Base-by-base conservation (phyloP, 2,113 vertebrate species). In the Limnothrissa miodon region DNA sequence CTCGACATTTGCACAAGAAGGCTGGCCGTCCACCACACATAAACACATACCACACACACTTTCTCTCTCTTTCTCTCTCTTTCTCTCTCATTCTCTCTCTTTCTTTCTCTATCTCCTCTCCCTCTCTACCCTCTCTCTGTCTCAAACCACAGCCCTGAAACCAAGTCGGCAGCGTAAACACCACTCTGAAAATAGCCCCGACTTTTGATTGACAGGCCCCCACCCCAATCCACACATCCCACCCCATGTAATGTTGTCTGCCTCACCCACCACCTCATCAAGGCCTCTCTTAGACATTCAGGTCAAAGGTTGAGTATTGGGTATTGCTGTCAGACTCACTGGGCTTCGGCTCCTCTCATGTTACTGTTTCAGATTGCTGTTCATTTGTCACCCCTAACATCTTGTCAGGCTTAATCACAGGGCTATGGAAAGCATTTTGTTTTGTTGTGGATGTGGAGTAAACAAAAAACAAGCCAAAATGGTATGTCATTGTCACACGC, bases 101-200 rank as follows among this genome's bases (percentile, higher is more conserved):
- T 25, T 1, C 59, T 29, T 25, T 11, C 59, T n/a, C 56, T n/a
- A 21, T n/a, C n/a, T n/a, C n/a, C 56, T n/a, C 56, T n/a, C n/a
- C 8, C 56, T 13, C 19, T 5, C 19, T 23, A 8, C 56, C 56
- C n/a, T n/a, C n/a, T n/a, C n/a, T n/a, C n/a, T n/a, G n/a, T n/a
- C n/a, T n/a, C n/a, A n/a, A n/a, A 25, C 59, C 59, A 33, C 59
- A 11, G 29, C 66, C 10, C 25, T 3, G 62, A 62, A 70, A 70
- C 62, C 29, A 74, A 74, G 29, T 17, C 66, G 33, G 66, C 66
- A 74, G 59, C 15, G 66, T 74, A 74, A 33, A 74, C 66, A 74
- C 66, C 1, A 36, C 29, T 33, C 25, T 33, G 9, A 33, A 74
- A 74, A 74, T 74, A 74, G 66, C 29, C 66, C 1, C n/a, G n/a